Conservation (phyloP, 2,797 vertebrate species). For the Hoplostethus atlanticus region DNA sequence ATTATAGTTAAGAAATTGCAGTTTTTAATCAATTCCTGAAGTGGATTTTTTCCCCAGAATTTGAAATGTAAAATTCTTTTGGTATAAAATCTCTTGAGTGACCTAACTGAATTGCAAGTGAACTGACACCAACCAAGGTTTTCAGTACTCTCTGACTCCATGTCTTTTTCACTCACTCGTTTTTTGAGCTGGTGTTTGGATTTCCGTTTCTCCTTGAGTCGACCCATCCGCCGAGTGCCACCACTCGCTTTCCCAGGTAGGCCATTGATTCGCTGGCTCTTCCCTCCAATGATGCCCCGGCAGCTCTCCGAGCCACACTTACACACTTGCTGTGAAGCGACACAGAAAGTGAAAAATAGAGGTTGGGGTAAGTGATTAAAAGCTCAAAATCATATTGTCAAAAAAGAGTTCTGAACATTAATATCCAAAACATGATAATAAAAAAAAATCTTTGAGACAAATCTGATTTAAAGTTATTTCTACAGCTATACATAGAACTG, state of each 20-base stretch:
- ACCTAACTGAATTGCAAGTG: not conserved
- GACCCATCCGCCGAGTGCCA: slow-evolving; percentile 88
- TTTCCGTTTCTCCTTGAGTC: slow-evolving; percentile 97
- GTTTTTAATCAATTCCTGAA: too few species aligned
- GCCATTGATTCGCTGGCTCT: slow-evolving; percentile 94
- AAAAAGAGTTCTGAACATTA: not conserved
- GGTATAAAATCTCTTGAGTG: too few species aligned
- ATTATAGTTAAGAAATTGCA: too few species aligned
- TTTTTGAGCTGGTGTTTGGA: slow-evolving; percentile 99
- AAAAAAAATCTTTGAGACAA: not conserved
- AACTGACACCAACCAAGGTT: not conserved
- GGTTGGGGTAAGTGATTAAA: not conserved
- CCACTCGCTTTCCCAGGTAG: slow-evolving; percentile 84
- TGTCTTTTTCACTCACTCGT: slow-evolving; percentile 83
- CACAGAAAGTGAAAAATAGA: not conserved
- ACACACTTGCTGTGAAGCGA: slow-evolving; percentile 90
- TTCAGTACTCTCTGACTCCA: slow-evolving; percentile 58
- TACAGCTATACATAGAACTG: not conserved
- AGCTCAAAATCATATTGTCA: not conserved
- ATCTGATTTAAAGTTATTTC: not conserved
- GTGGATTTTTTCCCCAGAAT: too few species aligned
- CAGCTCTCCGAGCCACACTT: slow-evolving; percentile 94
- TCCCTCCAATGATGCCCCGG: slow-evolving; percentile 95
- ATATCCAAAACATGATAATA: not conserved
- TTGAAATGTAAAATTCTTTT: too few species aligned